A percentile compares a stretch with the other conserved stretches of the same genome.
Evolutionary conservation across 2,888 invertebrate species (phyloP).

Genomic region (Choristoneura rosaceana): DNA sequence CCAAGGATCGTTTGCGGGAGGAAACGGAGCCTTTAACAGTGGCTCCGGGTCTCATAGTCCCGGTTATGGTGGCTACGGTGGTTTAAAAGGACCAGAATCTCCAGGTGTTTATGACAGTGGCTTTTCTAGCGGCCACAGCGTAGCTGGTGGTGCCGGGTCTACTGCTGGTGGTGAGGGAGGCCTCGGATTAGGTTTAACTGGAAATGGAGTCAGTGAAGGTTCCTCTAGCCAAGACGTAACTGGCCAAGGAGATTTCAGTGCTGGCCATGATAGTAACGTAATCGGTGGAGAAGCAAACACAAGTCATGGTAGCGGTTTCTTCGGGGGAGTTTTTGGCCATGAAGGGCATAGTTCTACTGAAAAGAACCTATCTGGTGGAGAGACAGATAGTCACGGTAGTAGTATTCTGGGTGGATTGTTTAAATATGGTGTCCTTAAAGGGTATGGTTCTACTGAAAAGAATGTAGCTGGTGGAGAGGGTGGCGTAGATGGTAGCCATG

Average conservation of each 20-base stretch:
- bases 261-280: not conserved
- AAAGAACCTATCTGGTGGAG: not conserved
- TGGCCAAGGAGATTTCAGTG: not conserved
- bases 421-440: not conserved
- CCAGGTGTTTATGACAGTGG: not conserved
- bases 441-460: not conserved
- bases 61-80: not conserved
- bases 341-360: too few relatives aligned
- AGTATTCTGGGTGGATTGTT: not conserved
- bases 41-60: not conserved
- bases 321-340: too few relatives aligned
- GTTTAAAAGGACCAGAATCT: not conserved
- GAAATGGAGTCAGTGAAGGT: conserved; percentile 16
- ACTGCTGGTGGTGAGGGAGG: not conserved
- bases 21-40: not conserved
- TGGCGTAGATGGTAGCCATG: not conserved
- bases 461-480: not conserved
- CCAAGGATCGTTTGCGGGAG: not conserved
- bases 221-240: not conserved
- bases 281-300: too few relatives aligned
- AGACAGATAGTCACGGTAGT: not conserved
- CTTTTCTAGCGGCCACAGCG: not conserved
- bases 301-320: too few relatives aligned
- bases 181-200: not conserved
- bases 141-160: not conserved